Base-by-base conservation (phyloP, 37 sponge, comb jelly and placozoan species). In the Aphrocallistes beatrix region DNA sequence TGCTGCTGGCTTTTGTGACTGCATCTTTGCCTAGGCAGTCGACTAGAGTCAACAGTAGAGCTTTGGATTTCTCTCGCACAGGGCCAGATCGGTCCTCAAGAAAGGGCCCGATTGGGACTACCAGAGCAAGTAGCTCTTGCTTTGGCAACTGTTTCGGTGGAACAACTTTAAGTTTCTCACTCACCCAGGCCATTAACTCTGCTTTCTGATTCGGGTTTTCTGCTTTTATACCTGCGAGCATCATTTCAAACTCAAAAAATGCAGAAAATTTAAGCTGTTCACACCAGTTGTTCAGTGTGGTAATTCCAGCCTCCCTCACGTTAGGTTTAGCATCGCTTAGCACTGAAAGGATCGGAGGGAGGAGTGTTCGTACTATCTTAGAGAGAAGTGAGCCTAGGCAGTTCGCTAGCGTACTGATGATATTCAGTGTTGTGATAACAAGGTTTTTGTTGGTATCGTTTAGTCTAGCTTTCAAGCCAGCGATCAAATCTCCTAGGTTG, bases 381-480 rank as follows among this genome's bases (percentile, higher is more conserved):
- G 81, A 36, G 25, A 90, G 87, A 0, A 48, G 42, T 21, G 94
- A 86, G 37, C 95, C 95, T 92, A 94, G 91, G 17, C 90, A 82
- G 32, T 91, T 84, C 23, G 95, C 91, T 37, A 94, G 39, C n/a
- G 50, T 89, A 47, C 82, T 37, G 1, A 91, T 23, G 36, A 94
- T 94, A n/a, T 51, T 81, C 23, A 94, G 84, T 10, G 93, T 89
- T 8, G 83, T 93, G 36, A 86, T 82, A 25, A 94, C 94, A 75
- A 92, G 87, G 88, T 94, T 94, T 84, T 94, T 94, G 88, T 94
- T 94, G 81, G 95, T 87, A 86, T 94, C 95, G 0, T 48, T 40
- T 32, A 94, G 90, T 81, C 92, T 51, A 25, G 51, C 95, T 69
- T 94, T 94, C 36, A 94, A 90, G 0, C 91, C 93, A 37, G 87